A percentile compares a stretch with the other conserved stretches of the same genome.
phyloP scores from a whole-genome alignment of 1,140 invertebrate genomes.

The Drosophila nikananu region DNA sequence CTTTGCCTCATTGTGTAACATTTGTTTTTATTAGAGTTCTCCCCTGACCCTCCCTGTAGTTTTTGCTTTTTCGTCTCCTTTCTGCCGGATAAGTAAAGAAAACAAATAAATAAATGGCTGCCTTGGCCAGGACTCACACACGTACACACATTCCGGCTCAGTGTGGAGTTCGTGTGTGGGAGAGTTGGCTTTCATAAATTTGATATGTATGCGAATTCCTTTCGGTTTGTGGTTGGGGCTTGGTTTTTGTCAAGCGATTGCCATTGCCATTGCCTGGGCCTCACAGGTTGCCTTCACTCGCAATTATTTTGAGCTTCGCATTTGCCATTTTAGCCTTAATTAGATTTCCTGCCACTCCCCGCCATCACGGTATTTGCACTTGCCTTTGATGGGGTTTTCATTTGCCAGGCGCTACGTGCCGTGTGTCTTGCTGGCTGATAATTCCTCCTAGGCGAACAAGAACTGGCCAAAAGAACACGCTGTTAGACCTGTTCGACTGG shows the following conservation, averaged over 20 bases:
- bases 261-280: constrained; percentile 6
- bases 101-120: constrained; percentile 50
- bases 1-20: constrained; percentile 2
- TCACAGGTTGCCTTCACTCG: constrained; percentile 11
- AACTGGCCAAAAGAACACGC: constrained; percentile 21
- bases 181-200: constrained; percentile 35
- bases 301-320: constrained; percentile 37
- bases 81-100: constrained; percentile 29
- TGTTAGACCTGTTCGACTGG: constrained; percentile 10
- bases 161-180: not conserved
- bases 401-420: constrained; percentile 8
- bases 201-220: constrained; percentile 45
- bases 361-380: constrained; percentile 17
- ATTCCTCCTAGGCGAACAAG: constrained; percentile 32
- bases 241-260: constrained; percentile 39
- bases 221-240: constrained; percentile 24
- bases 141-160: not conserved
- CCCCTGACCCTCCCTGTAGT: not conserved
- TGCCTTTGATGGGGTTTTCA: constrained; percentile 47
- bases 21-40: constrained; percentile 35
- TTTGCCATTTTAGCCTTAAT: constrained; percentile 36
- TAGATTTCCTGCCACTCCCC: constrained; percentile 21
- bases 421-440: constrained; percentile 34
- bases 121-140: constrained; percentile 6
- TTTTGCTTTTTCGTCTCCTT: constrained; percentile 26